Conservation (phyloP, 2,113 vertebrate genomes). For the Macrotus californicus region DNA sequence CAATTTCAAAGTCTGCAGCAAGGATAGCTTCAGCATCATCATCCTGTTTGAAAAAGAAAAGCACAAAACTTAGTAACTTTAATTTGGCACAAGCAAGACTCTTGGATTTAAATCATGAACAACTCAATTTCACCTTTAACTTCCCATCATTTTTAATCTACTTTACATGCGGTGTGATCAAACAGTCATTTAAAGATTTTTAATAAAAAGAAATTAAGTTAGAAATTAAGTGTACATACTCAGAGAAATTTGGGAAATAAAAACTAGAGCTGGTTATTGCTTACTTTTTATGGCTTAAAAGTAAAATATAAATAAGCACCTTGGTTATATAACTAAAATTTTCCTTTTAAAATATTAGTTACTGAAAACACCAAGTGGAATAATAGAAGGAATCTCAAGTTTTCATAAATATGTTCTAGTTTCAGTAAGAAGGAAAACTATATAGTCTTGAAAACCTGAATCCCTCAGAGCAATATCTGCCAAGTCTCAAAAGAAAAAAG, state of each 20-base stretch:
- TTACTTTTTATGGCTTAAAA: neutral
- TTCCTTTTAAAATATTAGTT: conserved; percentile 10
- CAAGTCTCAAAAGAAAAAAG: neutral
- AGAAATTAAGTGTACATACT: neutral
- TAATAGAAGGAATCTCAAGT: neutral
- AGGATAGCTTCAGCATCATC: conserved; percentile 96
- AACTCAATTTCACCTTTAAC: neutral
- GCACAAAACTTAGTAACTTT: neutral
- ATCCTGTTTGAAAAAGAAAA: conserved; percentile 80
- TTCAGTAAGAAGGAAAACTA: neutral
- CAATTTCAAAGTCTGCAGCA: conserved; percentile 98
- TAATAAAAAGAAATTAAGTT: neutral
- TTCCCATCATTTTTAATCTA: conserved; percentile 5
- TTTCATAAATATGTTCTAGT: neutral
- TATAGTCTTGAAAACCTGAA: neutral
- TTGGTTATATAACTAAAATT: neutral
- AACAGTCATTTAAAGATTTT: neutral
- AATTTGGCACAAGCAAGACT: neutral
- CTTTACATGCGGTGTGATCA: neutral
- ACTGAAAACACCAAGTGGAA: neutral
- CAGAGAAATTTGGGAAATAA: neutral
- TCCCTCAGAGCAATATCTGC: neutral
- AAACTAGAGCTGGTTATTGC: neutral
- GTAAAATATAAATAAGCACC: neutral
- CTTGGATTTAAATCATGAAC: neutral